Base-by-base conservation (phyloP, 2,888 invertebrate genomes). In the Drosophila pegasa region DNA sequence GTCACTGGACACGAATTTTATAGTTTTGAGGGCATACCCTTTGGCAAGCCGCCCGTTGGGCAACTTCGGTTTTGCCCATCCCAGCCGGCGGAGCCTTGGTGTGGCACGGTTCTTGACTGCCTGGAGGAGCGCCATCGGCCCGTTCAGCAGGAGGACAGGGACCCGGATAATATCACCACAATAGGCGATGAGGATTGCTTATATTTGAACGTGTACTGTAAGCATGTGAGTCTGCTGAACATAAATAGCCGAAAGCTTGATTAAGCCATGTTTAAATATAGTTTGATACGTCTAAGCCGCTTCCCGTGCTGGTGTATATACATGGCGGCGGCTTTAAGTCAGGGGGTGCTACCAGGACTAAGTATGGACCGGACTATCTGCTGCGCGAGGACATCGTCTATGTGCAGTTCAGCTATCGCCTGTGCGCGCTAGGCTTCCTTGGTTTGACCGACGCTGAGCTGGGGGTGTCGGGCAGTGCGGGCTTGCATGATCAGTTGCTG, bases 381-480 rank as follows among this genome's bases (percentile, higher is more conserved):
- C 84, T 93, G 85, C 87, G 89, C 7, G 91, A 93, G 74, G 91
- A 93, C 65, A 83, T 94, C 0, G 90, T 94, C 1, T 71, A 93
- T 6, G 92, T 93, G 2, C 84, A 92, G 0, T 86, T 93, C 4
- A 93, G 93, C 59, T 93, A 93, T 79, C 92, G 94, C 2, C 75
- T 94, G 16, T 93, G 93, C 62, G 83, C 91, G 5, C 79, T 93
- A 59, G 92, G 92, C 75, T 94, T 93, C 64, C 86, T 93, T 12
- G 91, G 91, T 35, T 70, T 93, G 0, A 82, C 90, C 40, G 92
- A 93, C 71, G 82, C 90, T 1, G 80, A 90, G 1, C 74, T 93
- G 16, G 90, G 91, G 18, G 91, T 93, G n/a, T 93, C 93, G 1
- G 94, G 93, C 12, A 93, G 94, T 79, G 93, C 93, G 0, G 93